Base-by-base conservation (phyloP, 2,797 vertebrate genomes). In the Saxicola maurus region DNA sequence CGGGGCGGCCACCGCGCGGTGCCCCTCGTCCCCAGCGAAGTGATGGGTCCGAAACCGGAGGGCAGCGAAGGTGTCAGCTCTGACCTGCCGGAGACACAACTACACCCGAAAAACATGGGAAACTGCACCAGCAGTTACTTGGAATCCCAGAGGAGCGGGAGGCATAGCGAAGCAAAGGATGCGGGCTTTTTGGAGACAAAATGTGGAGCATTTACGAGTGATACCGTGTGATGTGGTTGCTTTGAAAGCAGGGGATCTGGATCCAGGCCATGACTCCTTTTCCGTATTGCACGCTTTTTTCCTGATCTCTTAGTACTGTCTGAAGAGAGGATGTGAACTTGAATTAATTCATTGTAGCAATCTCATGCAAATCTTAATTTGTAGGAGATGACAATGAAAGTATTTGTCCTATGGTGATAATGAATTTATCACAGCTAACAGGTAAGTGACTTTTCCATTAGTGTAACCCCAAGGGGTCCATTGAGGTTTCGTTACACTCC, bases 241-340 rank as follows among this genome's bases (percentile, higher is more conserved):
- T 61, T 53, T 43, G 76, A 33, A 43, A 46, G 76, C 16, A 6
- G 61, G n/a, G n/a, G 68, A 3, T 53, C 49, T 67, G 75, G 49
- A 23, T 42, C 18, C 1, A 4, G 23, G 76, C 73, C n/a, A 3
- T 7, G 17, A 8, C 31, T 87, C 18, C 23, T 42, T 30, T 55
- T 28, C 43, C 0, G 0, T 28, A 2, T 28, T 16, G 2, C 17
- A 24, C 3, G 0, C 25, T 66, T 62, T 35, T 18, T 4, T 4
- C 12, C 45, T 9, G 2, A 20, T 80, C 52, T 33, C n/a, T 61
- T 61, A 28, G 7, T 31, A 2, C 28, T 19, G 7, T 38, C 7
- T 17, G 16, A 37, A 73, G 45, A 45, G 30, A 56, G 8, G 28
- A 11, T 30, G 30, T 16, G 28, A 3, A 9, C 7, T 46, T 49